Percentiles rank a stretch among this genome's conserved stretches.
phyloP scores from a whole-genome alignment of 2,797 vertebrate species.

The Clangula hyemalis region DNA sequence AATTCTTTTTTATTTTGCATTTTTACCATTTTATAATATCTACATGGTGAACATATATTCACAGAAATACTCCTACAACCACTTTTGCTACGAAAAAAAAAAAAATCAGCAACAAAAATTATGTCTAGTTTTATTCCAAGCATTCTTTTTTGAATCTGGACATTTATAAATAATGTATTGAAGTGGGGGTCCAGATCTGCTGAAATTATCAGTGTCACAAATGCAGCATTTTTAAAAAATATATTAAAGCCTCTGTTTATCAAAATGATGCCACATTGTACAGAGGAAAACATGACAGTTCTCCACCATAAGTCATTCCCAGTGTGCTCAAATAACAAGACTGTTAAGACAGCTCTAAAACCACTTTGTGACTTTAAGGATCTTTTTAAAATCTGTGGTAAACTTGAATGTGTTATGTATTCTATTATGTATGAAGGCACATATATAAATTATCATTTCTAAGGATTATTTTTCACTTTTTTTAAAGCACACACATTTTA shows the following conservation, averaged over 20 bases:
- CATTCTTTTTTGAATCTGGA: neutral
- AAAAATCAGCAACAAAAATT: neutral
- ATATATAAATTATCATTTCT: neutral
- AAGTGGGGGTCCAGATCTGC: neutral
- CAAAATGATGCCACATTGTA: rapidly evolving
- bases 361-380: neutral
- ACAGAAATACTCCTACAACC: neutral
- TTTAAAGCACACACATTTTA: neutral
- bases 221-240: neutral
- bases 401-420: neutral
- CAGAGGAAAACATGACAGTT: neutral
- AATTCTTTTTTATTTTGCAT: rapidly evolving
- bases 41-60: neutral
- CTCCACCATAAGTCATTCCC: neutral
- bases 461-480: neutral
- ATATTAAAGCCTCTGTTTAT: neutral
- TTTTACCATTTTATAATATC: neutral
- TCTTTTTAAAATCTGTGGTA: neutral
- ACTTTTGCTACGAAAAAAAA: neutral
- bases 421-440: neutral
- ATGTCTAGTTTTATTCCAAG: neutral
- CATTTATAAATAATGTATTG: neutral
- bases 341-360: neutral
- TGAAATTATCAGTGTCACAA: neutral
- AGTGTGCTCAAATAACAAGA: neutral